Base-by-base conservation (phyloP, 2,888 invertebrate species). In the Teleiodes luculella region DNA sequence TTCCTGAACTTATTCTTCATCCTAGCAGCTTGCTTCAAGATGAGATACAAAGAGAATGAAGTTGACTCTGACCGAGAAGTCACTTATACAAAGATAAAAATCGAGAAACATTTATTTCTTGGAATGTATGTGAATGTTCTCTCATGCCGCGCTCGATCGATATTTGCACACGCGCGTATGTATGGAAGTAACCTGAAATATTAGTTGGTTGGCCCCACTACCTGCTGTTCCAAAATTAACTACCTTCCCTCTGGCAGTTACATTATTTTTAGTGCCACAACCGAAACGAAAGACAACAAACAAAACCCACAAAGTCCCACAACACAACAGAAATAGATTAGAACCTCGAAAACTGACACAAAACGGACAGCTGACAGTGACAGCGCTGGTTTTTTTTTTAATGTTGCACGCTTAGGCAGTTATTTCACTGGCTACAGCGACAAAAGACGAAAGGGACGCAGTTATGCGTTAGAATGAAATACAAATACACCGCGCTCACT, bases 1-100 rank as follows among this genome's bases (percentile, higher is more conserved):
- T 80, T 82, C 45, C 76, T 78, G 63, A 71, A 79, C 49, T 81
- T 86, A 78, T 88, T 91, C 63, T 83, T 90, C 86, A 90, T 91
- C 59, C 59, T 61, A 63, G 53, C n/a, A 30, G 18, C 28, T 52
- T 33, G 10, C 33, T 10, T 31, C 10, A 33, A 8, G n/a, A 24
- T 33, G 28, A 48, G 35, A 20, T 54, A 24, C 24, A 24, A 24
- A 6, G 24, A 6, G 6, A 24, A 24, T 3, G 3, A 4, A 24
- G 3, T 24, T 24, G 3, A 24, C 6, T 24, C 24, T 4, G 6
- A 24, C 6, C 6, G 24, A 24, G 24, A 24, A n/a, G n/a, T n/a
- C n/a, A n/a, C n/a, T n/a, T n/a, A 41, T 45, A 8, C 30, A 8
- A 30, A 41, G 41, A 18, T 41, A 6, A 7, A 20, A 41, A 14